Conservation (phyloP, 2,113 vertebrate species). For the Agelaius phoeniceus region DNA sequence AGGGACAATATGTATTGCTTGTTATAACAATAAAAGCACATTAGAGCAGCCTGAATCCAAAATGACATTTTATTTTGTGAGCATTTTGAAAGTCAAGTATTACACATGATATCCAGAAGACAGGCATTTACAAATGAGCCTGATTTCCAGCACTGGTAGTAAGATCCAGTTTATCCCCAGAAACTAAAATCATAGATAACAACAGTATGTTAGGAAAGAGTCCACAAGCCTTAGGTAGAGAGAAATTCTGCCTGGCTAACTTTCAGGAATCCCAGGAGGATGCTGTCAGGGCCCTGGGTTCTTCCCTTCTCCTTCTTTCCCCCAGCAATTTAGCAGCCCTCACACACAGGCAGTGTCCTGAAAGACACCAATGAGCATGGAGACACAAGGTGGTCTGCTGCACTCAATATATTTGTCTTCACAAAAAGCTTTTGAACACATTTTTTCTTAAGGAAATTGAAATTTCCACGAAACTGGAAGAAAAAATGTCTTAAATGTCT, state of each 20-base stretch:
- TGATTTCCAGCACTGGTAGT: neutral
- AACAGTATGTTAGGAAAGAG: rapidly evolving
- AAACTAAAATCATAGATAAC: neutral
- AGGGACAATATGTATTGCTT: neutral
- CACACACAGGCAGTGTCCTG: neutral
- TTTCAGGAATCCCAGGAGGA: neutral
- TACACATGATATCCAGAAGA: neutral
- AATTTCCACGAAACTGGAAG: neutral
- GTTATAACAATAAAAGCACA: neutral
- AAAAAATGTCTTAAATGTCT: neutral
- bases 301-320: neutral
- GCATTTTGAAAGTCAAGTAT: neutral
- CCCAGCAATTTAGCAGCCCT: neutral
- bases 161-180: neutral
- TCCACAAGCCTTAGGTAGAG: neutral
- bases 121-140: neutral
- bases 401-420: neutral
- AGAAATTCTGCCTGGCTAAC: neutral
- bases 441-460: neutral
- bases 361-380: neutral
- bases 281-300: neutral
- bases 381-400: neutral
- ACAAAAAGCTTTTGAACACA: neutral
- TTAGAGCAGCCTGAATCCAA: neutral
- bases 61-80: neutral